Evolutionary conservation across 1,140 invertebrate genomes (phyloP).

Genomic region (Physella acuta): DNA sequence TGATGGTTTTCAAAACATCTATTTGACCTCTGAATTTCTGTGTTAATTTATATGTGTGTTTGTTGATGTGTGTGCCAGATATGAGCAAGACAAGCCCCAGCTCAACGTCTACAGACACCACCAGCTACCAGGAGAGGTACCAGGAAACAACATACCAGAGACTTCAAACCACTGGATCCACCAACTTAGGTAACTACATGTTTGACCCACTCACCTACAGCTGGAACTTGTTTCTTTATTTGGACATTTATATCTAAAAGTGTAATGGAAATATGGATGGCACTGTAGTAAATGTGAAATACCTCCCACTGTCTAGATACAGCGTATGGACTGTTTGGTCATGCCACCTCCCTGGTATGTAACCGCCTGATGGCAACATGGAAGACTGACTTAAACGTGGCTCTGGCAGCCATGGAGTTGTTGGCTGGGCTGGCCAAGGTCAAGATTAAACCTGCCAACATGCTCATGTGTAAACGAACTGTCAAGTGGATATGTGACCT

Average conservation of each 20-base stretch:
- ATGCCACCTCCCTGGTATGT: constrained; percentile 89
- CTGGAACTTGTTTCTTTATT: no score
- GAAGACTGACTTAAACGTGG: constrained; percentile 94
- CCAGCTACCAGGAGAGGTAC: constrained; percentile 39
- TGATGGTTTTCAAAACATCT: not conserved
- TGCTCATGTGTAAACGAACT: constrained; percentile 68
- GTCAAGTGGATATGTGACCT: constrained; percentile 98
- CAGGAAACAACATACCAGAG: constrained; percentile 39
- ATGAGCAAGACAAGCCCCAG: constrained; percentile 33
- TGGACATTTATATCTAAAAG: no score
- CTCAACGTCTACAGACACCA: constrained; percentile 34
- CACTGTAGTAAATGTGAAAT: no score
- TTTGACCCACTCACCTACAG: no score
- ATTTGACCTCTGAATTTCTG: constrained; percentile 2
- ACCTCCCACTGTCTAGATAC: constrained; percentile 68
- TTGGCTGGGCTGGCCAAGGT: constrained; percentile 79
- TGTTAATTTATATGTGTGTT: no score
- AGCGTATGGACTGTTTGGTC: constrained; percentile 83
- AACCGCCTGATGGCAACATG: constrained; percentile 91
- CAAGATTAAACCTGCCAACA: constrained; percentile 49
- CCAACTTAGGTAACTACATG: constrained; percentile 14
- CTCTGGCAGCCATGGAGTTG: constrained; percentile 88
- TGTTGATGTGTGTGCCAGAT: constrained; percentile 32
- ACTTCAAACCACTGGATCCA: constrained; percentile 26
- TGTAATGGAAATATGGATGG: no score